Evolutionary conservation across 2,113 vertebrate species (phyloP), one percentile per base, ranked within the genome.

Genomic region (Gopherus flavomarginatus): DNA sequence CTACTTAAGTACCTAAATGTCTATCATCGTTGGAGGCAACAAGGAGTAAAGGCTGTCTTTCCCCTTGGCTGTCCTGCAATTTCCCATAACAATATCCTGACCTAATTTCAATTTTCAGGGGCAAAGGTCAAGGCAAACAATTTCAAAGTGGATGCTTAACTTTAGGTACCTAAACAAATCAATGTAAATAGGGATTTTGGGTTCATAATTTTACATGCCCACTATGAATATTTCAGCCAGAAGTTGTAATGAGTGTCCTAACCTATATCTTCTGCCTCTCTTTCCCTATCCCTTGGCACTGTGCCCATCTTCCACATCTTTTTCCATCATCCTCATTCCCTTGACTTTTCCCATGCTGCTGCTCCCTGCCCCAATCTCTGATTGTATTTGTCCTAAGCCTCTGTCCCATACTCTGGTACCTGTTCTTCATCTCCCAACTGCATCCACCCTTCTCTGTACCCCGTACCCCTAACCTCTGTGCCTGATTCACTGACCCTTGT

Each of bases 1-100:
- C 5, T 80, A 0, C 0, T 0, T 5, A 9, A 10, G 0, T 1
- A 0, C 8, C 1, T 1, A 1, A 2, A 24, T 29, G 29, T 0
- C 0, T 1, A 4, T 27, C 47, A 11, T 1, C 79, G 0, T 9
- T 1, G 0, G 14, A 1, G 42, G 22, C 65, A 38, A 10, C 31
- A 2, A 65, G 5, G 89, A 17, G 26, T 2, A 2, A 2, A 0
- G 4, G 5, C 75, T 4, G 29, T 3, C 5, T 44, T 2, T 1
- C 21, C 26, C 4, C 26, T 19, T 0, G 47, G 0, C 53, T 0
- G 1, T 79, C 1, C 8, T 1, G 50, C n/a, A 2, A 57, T 50
- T 3, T 2, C 47, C 35, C 5, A 8, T 72, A 22, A 38, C n/a
- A 72, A 38, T 72, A n/a, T 10, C 65, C n/a, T 72, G 65, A 38